Evolutionary conservation across 2,888 invertebrate species (phyloP).

Genomic region (Rhyacophila evoluta): DNA sequence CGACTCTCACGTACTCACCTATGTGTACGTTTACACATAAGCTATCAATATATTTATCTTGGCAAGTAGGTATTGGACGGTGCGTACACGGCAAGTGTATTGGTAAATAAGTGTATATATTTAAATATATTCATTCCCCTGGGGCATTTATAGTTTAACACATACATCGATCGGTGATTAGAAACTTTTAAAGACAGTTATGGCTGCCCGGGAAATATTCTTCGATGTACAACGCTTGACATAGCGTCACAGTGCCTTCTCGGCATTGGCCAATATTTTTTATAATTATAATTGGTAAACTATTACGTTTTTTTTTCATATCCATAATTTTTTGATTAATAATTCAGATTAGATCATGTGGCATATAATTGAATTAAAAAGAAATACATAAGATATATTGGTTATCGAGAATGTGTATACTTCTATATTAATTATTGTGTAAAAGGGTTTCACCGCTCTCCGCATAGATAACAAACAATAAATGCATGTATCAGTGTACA

Average conservation of each 20-base stretch:
- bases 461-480: too few relatives aligned
- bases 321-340: too few relatives aligned
- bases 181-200: conserved; percentile 51
- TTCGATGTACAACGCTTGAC: conserved; percentile 27
- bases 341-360: too few relatives aligned
- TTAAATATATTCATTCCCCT: conserved; percentile 44
- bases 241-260: conserved; percentile 28
- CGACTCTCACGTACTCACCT: conserved; percentile 20
- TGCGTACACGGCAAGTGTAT: conserved; percentile 35
- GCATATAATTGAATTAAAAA: too few relatives aligned
- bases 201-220: conserved; percentile 42
- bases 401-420: too few relatives aligned
- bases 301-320: too few relatives aligned
- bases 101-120: conserved; percentile 36
- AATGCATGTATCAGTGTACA: too few relatives aligned
- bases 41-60: conserved; percentile 44
- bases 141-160: conserved; percentile 50
- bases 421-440: too few relatives aligned
- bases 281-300: too few relatives aligned
- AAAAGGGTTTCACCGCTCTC: too few relatives aligned
- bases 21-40: conserved; percentile 12
- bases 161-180: conserved; percentile 43
- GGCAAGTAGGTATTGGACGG: conserved; percentile 28
- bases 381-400: too few relatives aligned
- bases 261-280: conserved; percentile 35